A percentile compares a stretch with the other conserved stretches of the same genome.
These are phyloP conservation scores for Eueremaeus valkanovi DNA, from an alignment of 2,888 invertebrate genomes.

Conservation along the genomic window DNA sequence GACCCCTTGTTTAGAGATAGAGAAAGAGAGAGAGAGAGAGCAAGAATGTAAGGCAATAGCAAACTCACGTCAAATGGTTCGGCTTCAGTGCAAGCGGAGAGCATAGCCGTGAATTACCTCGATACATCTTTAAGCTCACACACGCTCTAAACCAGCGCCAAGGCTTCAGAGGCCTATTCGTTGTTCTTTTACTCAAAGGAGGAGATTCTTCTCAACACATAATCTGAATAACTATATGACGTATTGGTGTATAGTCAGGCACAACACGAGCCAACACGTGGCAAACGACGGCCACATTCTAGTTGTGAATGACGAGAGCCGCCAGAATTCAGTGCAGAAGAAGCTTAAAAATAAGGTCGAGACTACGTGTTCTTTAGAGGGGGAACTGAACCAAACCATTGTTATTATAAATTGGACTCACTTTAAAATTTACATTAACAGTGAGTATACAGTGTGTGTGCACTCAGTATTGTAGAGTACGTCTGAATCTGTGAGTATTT, in stretches of 20 bases:
- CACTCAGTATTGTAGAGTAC: too few relatives aligned
- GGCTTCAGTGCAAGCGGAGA: not conserved
- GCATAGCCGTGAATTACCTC: not conserved
- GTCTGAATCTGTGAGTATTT: too few relatives aligned
- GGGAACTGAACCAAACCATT: constrained; percentile 2
- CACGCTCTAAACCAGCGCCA: not conserved
- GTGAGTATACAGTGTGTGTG: not conserved
- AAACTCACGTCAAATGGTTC: not conserved
- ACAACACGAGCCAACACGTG: constrained; percentile 16
- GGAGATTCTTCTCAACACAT: not conserved
- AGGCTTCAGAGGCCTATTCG: not conserved
- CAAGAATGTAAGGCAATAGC: too few relatives aligned
- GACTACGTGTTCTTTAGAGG: not conserved
- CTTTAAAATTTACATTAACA: not conserved
- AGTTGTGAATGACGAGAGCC: not conserved
- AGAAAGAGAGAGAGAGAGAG: too few relatives aligned
- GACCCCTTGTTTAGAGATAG: too few relatives aligned
- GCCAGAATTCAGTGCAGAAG: not conserved
- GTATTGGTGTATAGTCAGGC: not conserved
- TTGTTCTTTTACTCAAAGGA: not conserved
- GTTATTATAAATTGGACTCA: not conserved
- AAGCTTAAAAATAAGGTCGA: not conserved
- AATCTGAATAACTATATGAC: not conserved
- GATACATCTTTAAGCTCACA: not conserved
- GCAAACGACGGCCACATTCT: not conserved